Conservation (phyloP, 2,888 invertebrate genomes). For the Conomelus anceps region DNA sequence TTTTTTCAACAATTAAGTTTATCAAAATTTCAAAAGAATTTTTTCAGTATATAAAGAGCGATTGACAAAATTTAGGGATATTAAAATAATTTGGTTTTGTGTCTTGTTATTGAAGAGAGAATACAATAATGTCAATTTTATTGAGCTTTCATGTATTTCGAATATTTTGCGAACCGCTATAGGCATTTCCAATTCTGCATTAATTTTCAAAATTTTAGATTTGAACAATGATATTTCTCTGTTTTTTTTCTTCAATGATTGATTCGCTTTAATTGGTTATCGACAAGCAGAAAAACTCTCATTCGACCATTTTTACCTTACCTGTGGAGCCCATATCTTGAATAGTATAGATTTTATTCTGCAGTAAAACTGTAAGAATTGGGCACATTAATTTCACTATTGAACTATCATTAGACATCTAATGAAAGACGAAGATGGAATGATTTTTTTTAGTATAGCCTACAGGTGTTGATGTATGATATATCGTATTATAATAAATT, state of each 20-base stretch:
- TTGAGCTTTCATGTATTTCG: too few species aligned
- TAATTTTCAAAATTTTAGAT: too few species aligned
- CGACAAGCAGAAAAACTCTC: neutral
- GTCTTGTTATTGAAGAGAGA: too few species aligned
- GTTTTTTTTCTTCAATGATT: too few species aligned
- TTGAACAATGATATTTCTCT: too few species aligned
- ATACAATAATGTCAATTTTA: too few species aligned
- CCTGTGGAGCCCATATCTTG: neutral
- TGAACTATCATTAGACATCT: neutral
- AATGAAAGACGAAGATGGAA: neutral
- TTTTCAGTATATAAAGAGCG: too few species aligned
- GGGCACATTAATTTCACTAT: neutral
- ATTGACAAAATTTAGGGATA: neutral
- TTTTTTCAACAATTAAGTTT: neutral
- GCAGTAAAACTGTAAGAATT: neutral
- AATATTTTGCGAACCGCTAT: too few species aligned
- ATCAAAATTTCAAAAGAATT: neutral
- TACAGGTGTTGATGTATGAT: too few species aligned
- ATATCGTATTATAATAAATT: neutral
- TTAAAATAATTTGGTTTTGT: neutral
- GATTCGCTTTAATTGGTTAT: neutral
- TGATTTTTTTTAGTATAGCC: too few species aligned
- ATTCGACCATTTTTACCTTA: neutral
- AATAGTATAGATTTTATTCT: neutral
- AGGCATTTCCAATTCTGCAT: too few species aligned